Base-by-base conservation (phyloP, 2,113 vertebrate species). In the Microtus pennsylvanicus region DNA sequence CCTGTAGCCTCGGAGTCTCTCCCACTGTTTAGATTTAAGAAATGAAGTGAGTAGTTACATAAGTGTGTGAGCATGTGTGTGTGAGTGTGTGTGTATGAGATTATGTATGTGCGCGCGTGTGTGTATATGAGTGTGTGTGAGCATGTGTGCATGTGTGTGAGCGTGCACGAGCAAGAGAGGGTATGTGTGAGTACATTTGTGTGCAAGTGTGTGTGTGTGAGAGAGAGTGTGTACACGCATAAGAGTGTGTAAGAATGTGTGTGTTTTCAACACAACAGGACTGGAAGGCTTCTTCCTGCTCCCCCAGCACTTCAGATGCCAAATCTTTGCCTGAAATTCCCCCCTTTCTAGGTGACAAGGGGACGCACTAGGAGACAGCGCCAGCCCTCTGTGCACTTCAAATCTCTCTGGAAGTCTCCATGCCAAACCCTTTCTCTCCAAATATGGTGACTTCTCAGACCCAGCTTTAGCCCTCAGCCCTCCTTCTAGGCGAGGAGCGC, bases 371-470 rank as follows among this genome's bases (percentile, higher is more conserved):
- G 10, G 72, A 92, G 94, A 85, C 88, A 89, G 45, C 35, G 50
- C 65, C 8, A 35, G 55, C 28, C 85, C 72, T 87, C 13, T 85
- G 78, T 19, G 16, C 3, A 0, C 10, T 50, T 33, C 93, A 94
- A 97, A 97, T 93, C 89, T 76, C 80, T 91, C 61, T 45, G 30
- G 78, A 96, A 90, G 65, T 63, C 80, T 74, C 83, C 33, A 24
- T 14, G 0, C 61, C 52, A 42, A 72, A 80, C 30, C 81, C 96
- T 96, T 61, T 88, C 50, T 95, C 82, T 96, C 97, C 97, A 97
- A 97, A 97, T 97, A 98, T 89, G 95, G 97, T 0, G 8, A 89
- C 88, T 61, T 96, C 67, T 88, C 77, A 26, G 93, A 88, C 86
- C 70, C 52, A 47, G 90, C 14, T n/a, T 91, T 45, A 24, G 82